phyloP scores from a whole-genome alignment of 2,797 vertebrate species.

The Galagoides demidoff region DNA sequence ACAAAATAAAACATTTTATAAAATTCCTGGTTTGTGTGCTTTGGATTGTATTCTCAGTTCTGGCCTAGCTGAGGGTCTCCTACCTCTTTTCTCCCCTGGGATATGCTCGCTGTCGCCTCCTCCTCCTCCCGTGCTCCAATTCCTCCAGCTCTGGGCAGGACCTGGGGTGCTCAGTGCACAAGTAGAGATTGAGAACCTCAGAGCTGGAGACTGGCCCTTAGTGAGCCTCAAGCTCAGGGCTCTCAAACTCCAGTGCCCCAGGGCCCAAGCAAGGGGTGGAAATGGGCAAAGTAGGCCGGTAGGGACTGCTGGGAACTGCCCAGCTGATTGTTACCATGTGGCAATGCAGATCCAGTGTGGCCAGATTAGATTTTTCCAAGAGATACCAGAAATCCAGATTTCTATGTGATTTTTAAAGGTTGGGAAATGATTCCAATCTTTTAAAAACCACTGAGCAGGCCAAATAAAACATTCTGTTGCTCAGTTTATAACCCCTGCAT shows the following conservation, averaged over 20 bases:
- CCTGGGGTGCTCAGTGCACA: not conserved
- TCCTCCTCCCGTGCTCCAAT: not conserved
- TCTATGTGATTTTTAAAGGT: not conserved
- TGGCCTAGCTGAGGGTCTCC: not conserved
- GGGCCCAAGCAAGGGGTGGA: not conserved
- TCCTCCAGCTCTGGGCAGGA: not conserved
- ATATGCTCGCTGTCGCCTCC: too few species aligned
- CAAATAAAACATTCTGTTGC: not conserved
- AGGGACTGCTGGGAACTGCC: not conserved
- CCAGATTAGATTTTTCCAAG: not conserved
- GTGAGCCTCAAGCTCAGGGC: not conserved
- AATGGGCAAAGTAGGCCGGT: not conserved
- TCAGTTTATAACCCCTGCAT: not conserved
- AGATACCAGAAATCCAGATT: constrained; percentile 33
- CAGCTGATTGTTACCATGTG: not conserved
- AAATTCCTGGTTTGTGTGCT: not conserved
- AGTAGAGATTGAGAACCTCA: not conserved
- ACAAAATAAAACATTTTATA: not conserved
- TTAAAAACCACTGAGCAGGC: not conserved
- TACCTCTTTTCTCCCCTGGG: too few species aligned
- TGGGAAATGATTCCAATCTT: constrained; percentile 13
- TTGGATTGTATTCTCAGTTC: not conserved
- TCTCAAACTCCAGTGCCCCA: not conserved
- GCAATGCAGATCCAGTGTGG: not conserved
- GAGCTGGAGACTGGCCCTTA: not conserved